Percentiles rank a stretch among this genome's conserved stretches.
phyloP scores from a whole-genome alignment of 2,797 vertebrate species.

The Leptoclinus maculatus region DNA sequence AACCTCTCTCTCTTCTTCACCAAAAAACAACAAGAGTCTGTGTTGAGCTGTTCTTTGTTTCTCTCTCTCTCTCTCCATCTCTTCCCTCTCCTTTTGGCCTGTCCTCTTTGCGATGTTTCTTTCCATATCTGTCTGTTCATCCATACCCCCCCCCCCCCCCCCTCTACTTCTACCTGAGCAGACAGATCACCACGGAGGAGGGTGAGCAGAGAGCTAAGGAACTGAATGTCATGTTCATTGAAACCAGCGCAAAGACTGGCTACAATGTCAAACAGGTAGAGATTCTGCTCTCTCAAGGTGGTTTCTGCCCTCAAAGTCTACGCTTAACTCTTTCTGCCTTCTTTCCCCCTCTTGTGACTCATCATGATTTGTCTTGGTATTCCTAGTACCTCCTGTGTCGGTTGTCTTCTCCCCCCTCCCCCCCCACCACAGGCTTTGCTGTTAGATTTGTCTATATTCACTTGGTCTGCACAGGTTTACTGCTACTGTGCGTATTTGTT shows the following conservation, averaged over 20 bases:
- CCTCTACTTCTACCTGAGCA: constrained; percentile 83
- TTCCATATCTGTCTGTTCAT: constrained; percentile 70
- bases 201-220: constrained; percentile 98
- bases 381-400: constrained; percentile 22
- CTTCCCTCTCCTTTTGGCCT: constrained; percentile 56
- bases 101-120: constrained; percentile 66
- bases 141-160: constrained; percentile 46
- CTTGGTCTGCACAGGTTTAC: constrained; percentile 25
- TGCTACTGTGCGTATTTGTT: constrained; percentile 21
- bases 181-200: constrained; percentile 97
- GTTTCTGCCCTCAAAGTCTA: constrained; percentile 53
- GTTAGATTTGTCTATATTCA: constrained; percentile 39
- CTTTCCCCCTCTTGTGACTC: constrained; percentile 47
- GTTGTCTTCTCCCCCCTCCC: constrained; percentile 6
- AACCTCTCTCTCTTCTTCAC: constrained; percentile 71
- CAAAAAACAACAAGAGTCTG: constrained; percentile 57
- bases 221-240: constrained; percentile 98
- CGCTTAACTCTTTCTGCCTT: constrained; percentile 41
- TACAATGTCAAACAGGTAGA: constrained; percentile 98
- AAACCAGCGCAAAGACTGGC: constrained; percentile 97
- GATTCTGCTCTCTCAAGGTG: constrained; percentile 66
- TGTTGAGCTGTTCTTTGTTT: constrained; percentile 72
- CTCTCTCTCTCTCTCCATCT: constrained; percentile 58
- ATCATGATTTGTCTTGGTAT: constrained; percentile 34
- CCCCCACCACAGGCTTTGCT: constrained; percentile 39